A percentile compares a stretch with the other conserved stretches of the same genome.
Conservation (phyloP, 2,888 invertebrate genomes). For the Scaptomyza cyrtandrae region DNA sequence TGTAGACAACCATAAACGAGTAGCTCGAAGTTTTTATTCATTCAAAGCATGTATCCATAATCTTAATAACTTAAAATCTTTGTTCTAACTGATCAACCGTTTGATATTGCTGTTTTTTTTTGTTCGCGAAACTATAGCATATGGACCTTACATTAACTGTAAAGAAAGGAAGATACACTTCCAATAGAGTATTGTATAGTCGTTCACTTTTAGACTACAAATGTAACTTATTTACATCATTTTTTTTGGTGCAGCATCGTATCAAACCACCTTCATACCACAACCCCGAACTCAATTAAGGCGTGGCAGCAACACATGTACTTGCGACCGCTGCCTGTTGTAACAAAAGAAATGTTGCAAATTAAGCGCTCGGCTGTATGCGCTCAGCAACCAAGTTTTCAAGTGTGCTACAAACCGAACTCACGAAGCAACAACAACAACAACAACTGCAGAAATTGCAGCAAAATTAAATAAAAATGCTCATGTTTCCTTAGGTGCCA, state of each 20-base stretch:
- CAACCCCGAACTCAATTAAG: slow-evolving; percentile 15
- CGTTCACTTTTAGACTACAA: not conserved
- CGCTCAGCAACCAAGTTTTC: slow-evolving; percentile 58
- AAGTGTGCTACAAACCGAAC: slow-evolving; percentile 59
- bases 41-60: no score
- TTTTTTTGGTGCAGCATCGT: slow-evolving; percentile 5
- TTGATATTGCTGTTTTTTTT: no score
- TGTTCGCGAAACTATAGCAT: no score
- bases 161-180: no score
- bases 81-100: no score
- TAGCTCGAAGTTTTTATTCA: no score
- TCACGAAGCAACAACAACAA: slow-evolving; percentile 47
- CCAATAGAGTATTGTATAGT: not conserved
- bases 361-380: slow-evolving; percentile 75
- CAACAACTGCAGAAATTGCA: slow-evolving; percentile 38
- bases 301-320: slow-evolving; percentile 68
- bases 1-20: no score
- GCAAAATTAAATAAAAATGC: slow-evolving; percentile 74
- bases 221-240: not conserved
- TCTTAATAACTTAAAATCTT: no score
- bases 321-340: slow-evolving; percentile 54
- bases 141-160: no score
- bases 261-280: slow-evolving; percentile 10
- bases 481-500: slow-evolving; percentile 53
- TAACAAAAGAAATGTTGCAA: slow-evolving; percentile 78